phyloP scores from a whole-genome alignment of 2,797 vertebrate species.

The Myotis planiceps region DNA sequence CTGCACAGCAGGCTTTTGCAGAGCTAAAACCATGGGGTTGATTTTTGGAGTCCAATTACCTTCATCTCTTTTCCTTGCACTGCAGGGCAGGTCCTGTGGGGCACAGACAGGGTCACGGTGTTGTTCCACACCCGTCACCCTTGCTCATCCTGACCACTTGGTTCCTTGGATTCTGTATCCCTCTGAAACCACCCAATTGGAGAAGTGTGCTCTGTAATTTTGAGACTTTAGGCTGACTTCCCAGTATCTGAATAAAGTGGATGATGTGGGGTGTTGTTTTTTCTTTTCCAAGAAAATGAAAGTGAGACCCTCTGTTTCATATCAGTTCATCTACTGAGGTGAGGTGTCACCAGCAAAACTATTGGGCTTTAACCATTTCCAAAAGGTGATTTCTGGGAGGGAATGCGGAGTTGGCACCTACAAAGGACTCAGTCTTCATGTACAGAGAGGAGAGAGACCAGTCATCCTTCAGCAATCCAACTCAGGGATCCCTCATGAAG shows the following conservation, averaged over 20 bases:
- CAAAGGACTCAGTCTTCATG: neutral
- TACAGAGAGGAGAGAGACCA: neutral
- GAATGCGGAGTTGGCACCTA: neutral
- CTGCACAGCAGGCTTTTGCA: neutral
- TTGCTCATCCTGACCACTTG: neutral
- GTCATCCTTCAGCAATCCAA: neutral
- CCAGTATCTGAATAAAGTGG: neutral
- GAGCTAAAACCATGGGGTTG: neutral
- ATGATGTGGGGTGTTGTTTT: neutral
- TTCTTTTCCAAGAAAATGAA: conserved; percentile 1
- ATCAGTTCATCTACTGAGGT: neutral
- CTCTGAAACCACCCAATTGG: neutral
- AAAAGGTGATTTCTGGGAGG: neutral
- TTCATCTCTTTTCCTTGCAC: neutral
- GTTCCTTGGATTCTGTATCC: neutral
- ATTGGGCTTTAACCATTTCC: neutral
- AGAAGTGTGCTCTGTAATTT: neutral
- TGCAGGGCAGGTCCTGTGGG: neutral
- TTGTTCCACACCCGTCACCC: neutral
- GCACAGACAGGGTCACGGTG: neutral
- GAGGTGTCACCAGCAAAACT: neutral
- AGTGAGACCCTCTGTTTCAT: neutral
- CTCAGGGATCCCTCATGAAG: neutral
- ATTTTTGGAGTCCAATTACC: neutral
- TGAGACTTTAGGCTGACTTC: neutral